phyloP scores from a whole-genome alignment of 2,797 vertebrate species.

The Morelia viridis region DNA sequence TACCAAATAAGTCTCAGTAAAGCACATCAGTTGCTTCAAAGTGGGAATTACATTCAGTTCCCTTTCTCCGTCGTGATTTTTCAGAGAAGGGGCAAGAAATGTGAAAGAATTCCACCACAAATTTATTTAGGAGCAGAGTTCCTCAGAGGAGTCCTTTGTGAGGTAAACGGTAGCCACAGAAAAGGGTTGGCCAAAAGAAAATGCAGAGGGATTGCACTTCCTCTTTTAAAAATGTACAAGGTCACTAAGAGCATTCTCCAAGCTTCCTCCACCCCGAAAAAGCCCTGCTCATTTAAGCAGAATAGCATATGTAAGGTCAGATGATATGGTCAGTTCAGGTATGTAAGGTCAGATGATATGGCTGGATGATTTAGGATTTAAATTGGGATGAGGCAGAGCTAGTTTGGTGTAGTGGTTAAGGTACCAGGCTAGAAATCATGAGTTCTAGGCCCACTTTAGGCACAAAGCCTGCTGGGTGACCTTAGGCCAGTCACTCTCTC shows the following conservation, averaged over 20 bases:
- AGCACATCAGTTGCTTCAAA: background rate
- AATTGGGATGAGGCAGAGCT: background rate
- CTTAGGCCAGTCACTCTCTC: background rate
- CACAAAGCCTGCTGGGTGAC: background rate
- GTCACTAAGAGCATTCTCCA: background rate
- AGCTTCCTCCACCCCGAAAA: background rate
- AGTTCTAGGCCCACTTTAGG: background rate
- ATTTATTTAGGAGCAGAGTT: background rate
- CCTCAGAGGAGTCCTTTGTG: background rate
- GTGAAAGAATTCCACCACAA: background rate
- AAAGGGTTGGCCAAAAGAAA: background rate
- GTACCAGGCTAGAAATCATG: background rate
- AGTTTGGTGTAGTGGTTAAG: background rate
- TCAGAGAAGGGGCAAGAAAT: background rate
- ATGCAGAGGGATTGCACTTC: background rate
- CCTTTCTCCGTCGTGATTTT: background rate
- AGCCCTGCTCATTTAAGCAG: background rate
- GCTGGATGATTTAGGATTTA: background rate
- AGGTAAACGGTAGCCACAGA: background rate
- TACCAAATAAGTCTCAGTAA: background rate
- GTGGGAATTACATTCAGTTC: background rate
- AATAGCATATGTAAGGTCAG: background rate
- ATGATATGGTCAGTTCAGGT: background rate
- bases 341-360: background rate
- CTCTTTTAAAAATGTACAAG: background rate